Evolutionary conservation across 2,113 vertebrate species (phyloP).

Genomic region (Acinonyx jubatus): DNA sequence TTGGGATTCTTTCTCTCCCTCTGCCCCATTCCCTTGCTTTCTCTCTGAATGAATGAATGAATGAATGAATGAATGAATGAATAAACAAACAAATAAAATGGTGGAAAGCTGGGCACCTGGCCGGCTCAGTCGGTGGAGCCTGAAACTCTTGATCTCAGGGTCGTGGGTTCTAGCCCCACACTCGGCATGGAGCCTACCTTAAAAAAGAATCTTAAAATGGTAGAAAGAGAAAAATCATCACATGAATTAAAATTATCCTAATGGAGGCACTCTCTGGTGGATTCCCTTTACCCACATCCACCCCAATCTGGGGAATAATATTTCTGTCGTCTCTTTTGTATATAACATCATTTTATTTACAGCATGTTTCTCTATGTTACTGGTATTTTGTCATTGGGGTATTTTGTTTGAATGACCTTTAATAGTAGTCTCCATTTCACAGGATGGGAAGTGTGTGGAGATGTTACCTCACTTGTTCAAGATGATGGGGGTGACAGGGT

Average conservation of each 20-base stretch:
- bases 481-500: neutral
- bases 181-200: neutral
- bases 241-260: neutral
- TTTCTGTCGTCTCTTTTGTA: neutral
- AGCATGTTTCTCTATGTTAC: neutral
- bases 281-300: constrained; percentile 82
- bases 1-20: too few species aligned
- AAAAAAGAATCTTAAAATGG: neutral
- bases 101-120: neutral
- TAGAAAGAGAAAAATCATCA: neutral
- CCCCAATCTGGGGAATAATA: neutral
- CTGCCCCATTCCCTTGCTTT: too few species aligned
- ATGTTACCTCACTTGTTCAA: too few species aligned
- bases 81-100: neutral
- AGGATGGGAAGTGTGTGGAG: neutral
- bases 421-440: neutral
- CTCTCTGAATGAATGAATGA: too few species aligned
- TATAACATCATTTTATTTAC: too few species aligned
- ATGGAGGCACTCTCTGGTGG: constrained; percentile 84
- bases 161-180: neutral
- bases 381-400: neutral
- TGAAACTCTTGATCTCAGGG: neutral
- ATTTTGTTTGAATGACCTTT: neutral
- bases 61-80: too few species aligned
- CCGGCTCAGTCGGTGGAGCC: neutral